Conservation (phyloP, 2,113 vertebrate genomes). For the Rhinichthys klamathensis region DNA sequence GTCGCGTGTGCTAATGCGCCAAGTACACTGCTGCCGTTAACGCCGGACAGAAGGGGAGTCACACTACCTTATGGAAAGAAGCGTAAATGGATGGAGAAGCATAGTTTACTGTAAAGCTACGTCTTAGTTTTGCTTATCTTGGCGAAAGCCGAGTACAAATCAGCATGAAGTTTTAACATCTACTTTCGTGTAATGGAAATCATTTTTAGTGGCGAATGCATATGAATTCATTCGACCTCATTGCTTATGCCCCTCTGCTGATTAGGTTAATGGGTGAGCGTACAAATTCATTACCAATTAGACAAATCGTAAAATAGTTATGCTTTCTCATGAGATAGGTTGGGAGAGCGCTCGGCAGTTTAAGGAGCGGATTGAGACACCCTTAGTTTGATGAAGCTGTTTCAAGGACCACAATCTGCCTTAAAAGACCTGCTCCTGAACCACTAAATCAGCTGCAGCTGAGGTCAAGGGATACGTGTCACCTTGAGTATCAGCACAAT, state of each 20-base stretch:
- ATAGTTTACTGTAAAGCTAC: too few relatives aligned
- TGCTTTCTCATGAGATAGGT: background rate
- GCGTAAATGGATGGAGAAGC: too few relatives aligned
- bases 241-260: background rate
- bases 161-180: too few relatives aligned
- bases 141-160: too few relatives aligned
- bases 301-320: background rate
- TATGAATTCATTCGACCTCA: background rate
- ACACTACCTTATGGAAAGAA: too few relatives aligned
- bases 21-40: too few relatives aligned
- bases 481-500: background rate
- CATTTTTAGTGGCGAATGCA: too few relatives aligned
- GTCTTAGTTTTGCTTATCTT: too few relatives aligned
- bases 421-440: background rate
- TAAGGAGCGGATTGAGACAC: background rate
- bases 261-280: background rate
- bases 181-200: too few relatives aligned
- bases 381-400: background rate
- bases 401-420: conserved; percentile 3
- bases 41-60: too few relatives aligned
- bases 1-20: too few relatives aligned
- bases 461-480: conserved; percentile 2
- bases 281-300: background rate
- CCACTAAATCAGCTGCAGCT: background rate
- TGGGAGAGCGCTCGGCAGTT: background rate